A percentile compares a stretch with the other conserved stretches of the same genome.
These are phyloP conservation scores for Diabrotica virgifera DNA, from an alignment of 1,140 invertebrate species.

Conservation along the genomic window DNA sequence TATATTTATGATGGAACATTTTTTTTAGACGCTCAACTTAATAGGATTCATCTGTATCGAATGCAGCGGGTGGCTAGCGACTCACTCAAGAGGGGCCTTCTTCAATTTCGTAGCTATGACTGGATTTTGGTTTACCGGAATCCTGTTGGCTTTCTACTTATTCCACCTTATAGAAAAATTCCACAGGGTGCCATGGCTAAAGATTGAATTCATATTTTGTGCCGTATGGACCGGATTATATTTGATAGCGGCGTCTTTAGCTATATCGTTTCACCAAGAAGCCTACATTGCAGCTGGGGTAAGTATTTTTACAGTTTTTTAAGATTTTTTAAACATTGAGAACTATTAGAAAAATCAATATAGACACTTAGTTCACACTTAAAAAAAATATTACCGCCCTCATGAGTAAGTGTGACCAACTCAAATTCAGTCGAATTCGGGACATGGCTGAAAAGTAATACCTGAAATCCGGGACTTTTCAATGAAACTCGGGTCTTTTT, in stretches of 20 bases:
- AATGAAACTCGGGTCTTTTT: too few relatives aligned
- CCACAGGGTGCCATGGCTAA: slow-evolving; percentile 82
- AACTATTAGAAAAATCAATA: too few relatives aligned
- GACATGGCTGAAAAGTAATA: too few relatives aligned
- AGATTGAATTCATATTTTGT: slow-evolving; percentile 78
- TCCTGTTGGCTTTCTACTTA: slow-evolving; percentile 76
- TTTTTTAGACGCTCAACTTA: slow-evolving; percentile 66
- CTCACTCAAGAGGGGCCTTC: slow-evolving; percentile 58
- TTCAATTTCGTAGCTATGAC: slow-evolving; percentile 81
- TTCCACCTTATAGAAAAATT: slow-evolving; percentile 85
- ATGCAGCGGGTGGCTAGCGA: slow-evolving; percentile 52
- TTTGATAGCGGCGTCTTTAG: slow-evolving; percentile 65
- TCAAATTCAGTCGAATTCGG: too few relatives aligned
- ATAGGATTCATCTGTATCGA: slow-evolving; percentile 82
- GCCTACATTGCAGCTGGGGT: slow-evolving; percentile 66
- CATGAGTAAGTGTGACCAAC: too few relatives aligned
- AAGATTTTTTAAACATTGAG: too few relatives aligned
- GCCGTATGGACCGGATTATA: slow-evolving; percentile 68
- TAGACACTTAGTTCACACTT: too few relatives aligned
- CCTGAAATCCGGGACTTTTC: too few relatives aligned
- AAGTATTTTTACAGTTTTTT: too few relatives aligned
- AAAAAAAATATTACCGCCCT: too few relatives aligned
- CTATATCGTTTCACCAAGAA: slow-evolving; percentile 56
- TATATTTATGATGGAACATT: background rate
- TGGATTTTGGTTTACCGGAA: slow-evolving; percentile 81